Conservation (phyloP, 1,140 invertebrate species). For the Drosophila mayri region DNA sequence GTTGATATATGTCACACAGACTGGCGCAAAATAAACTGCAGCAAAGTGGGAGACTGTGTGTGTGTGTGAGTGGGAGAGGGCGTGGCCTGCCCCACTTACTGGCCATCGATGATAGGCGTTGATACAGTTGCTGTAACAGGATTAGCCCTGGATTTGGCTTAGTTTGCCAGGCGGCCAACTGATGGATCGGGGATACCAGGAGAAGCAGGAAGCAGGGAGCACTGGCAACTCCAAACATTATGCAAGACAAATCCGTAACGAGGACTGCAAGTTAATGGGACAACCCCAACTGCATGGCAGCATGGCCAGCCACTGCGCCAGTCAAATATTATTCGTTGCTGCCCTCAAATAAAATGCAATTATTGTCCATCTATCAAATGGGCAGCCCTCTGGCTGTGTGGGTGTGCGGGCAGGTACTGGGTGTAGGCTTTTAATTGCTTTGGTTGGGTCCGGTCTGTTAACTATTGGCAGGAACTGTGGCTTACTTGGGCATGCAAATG, state of each 20-base stretch:
- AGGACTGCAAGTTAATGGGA: conserved; percentile 42
- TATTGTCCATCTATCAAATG: conserved; percentile 46
- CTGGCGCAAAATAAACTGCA: conserved; percentile 55
- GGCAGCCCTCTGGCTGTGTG: neutral
- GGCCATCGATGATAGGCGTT: conserved; percentile 59
- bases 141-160: conserved; percentile 54
- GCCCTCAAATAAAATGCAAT: conserved; percentile 55
- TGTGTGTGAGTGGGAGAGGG: conserved; percentile 3
- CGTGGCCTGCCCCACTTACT: conserved; percentile 44
- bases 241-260: conserved; percentile 39
- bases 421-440: conserved; percentile 40
- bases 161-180: conserved; percentile 21
- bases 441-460: conserved; percentile 18
- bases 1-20: conserved; percentile 64
- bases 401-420: neutral
- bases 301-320: conserved; percentile 46
- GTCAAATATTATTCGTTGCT: conserved; percentile 50
- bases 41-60: conserved; percentile 11
- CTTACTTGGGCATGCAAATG: conserved; percentile 46
- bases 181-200: conserved; percentile 2
- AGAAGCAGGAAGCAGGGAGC: neutral
- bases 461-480: conserved; percentile 28
- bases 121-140: conserved; percentile 61
- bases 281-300: conserved; percentile 36
- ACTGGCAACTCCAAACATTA: conserved; percentile 31